Conservation (phyloP, 2,888 invertebrate species). For the Cerastis rubricosa region DNA sequence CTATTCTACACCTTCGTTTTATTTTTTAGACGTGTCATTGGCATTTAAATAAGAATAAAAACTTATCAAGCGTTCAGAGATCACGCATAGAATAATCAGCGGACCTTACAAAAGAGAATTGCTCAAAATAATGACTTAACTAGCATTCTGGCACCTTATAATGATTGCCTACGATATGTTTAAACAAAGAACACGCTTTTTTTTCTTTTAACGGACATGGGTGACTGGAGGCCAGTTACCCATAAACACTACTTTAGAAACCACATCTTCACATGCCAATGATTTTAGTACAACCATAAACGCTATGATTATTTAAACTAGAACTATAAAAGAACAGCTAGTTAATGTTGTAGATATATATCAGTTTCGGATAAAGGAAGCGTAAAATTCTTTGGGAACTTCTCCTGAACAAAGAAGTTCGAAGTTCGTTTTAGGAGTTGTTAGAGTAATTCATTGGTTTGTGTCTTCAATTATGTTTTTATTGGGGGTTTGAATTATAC, state of each 20-base stretch:
- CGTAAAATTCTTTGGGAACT: conserved; percentile 60
- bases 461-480: conserved; percentile 52
- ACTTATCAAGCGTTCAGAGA: conserved; percentile 38
- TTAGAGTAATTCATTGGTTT: conserved; percentile 53
- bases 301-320: conserved; percentile 66
- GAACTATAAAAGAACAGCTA: conserved; percentile 65
- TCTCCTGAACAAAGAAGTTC: conserved; percentile 52
- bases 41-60: conserved; percentile 36
- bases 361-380: conserved; percentile 60
- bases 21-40: conserved; percentile 35
- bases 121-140: conserved; percentile 73
- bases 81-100: conserved; percentile 39
- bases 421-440: conserved; percentile 32
- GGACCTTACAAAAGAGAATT: conserved; percentile 50
- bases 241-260: conserved; percentile 65
- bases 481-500: conserved; percentile 47
- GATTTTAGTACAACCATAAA: conserved; percentile 69
- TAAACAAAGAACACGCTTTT: conserved; percentile 69
- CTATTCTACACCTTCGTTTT: conserved; percentile 16
- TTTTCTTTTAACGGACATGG: conserved; percentile 68
- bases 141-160: conserved; percentile 69
- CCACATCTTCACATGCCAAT: conserved; percentile 72
- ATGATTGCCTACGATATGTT: conserved; percentile 66
- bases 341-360: conserved; percentile 61
- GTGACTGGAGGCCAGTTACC: conserved; percentile 69